Evolutionary conservation across 1,140 invertebrate species (phyloP).

Genomic region (Tetramorium parvispinum): DNA sequence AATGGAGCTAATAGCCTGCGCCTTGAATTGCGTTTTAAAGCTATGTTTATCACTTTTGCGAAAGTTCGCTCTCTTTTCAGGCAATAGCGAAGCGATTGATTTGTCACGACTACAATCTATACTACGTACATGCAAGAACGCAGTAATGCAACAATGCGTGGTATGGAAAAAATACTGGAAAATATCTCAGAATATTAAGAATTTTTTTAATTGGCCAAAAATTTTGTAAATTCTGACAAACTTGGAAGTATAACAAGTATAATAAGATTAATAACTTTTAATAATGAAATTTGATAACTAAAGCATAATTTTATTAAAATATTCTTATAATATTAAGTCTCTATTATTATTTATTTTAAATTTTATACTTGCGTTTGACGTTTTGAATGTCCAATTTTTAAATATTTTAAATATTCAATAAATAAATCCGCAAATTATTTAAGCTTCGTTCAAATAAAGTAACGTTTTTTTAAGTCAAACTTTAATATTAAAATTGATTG

Average conservation of each 20-base stretch:
- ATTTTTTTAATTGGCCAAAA: neutral
- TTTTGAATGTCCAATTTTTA: neutral
- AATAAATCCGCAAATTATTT: neutral
- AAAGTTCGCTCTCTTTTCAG: slow-evolving; percentile 6
- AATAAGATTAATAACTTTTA: neutral
- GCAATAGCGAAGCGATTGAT: slow-evolving; percentile 22
- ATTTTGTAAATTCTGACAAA: neutral
- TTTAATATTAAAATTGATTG: neutral
- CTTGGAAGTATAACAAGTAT: neutral
- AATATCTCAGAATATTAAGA: neutral
- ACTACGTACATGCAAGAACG: neutral
- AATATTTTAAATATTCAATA: neutral
- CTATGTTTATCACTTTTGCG: neutral
- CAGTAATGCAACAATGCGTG: neutral
- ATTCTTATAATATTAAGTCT: neutral
- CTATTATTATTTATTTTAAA: neutral
- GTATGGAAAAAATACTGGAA: neutral
- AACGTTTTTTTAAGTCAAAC: neutral
- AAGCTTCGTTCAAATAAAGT: neutral
- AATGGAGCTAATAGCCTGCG: slow-evolving; percentile 7
- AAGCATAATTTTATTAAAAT: neutral
- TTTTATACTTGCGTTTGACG: neutral
- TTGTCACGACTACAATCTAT: slow-evolving; percentile 19
- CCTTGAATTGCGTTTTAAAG: neutral
- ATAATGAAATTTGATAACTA: neutral